Evolutionary conservation across 2,113 vertebrate species (phyloP).

Genomic region (Platycercus adscitus): DNA sequence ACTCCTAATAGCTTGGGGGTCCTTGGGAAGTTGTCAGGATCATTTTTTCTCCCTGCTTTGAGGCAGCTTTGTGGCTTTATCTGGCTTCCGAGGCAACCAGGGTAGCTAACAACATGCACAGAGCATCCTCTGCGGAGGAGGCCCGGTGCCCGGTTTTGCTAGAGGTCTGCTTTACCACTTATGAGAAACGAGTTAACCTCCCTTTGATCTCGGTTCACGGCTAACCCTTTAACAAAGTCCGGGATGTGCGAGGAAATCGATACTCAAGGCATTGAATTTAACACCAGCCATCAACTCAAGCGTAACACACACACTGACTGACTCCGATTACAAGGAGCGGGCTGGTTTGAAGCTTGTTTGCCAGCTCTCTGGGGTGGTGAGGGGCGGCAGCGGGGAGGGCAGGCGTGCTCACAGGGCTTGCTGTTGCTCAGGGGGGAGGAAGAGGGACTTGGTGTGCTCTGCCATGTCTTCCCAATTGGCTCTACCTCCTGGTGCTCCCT

Average conservation of each 20-base stretch:
- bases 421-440: background rate
- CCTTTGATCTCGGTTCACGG: conserved; percentile 72
- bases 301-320: conserved; percentile 62
- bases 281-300: conserved; percentile 73
- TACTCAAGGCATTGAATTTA: conserved; percentile 75
- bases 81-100: background rate
- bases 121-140: conserved; percentile 53
- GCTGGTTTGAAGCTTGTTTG: conserved; percentile 59
- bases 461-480: background rate
- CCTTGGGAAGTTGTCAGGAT: background rate
- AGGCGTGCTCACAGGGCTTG: background rate
- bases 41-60: conserved; percentile 29
- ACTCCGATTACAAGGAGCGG: conserved; percentile 52
- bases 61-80: conserved; percentile 26
- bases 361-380: conserved; percentile 51
- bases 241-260: conserved; percentile 72
- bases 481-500: background rate
- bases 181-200: conserved; percentile 73
- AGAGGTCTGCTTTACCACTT: conserved; percentile 69
- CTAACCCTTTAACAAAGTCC: conserved; percentile 76
- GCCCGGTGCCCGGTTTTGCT: conserved; percentile 27
- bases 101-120: conserved; percentile 29
- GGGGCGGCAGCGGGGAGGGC: background rate
- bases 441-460: background rate
- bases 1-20: background rate